Evolutionary conservation across 2,888 invertebrate genomes (phyloP).

Genomic region (Meteorus colon): DNA sequence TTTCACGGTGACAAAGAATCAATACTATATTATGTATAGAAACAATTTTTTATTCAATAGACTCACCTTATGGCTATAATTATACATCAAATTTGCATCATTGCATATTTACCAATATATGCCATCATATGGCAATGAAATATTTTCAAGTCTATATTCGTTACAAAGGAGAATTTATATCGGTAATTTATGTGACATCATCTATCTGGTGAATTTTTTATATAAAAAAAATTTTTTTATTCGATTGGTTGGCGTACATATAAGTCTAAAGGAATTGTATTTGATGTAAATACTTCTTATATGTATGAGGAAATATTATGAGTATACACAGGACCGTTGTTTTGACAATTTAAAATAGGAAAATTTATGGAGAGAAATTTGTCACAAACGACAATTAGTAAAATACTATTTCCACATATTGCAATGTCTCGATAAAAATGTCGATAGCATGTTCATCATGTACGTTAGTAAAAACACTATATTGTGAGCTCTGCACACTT

Average conservation of each 20-base stretch:
- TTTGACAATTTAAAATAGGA: neutral
- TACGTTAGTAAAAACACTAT: neutral
- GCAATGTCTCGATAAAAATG: neutral
- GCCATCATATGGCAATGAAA: conserved; percentile 57
- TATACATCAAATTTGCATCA: conserved; percentile 58
- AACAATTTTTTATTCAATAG: conserved; percentile 60
- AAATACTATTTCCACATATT: neutral
- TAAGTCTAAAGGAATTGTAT: neutral
- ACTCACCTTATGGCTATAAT: conserved; percentile 56
- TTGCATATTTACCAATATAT: conserved; percentile 57
- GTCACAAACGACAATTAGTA: neutral
- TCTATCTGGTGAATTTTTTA: neutral
- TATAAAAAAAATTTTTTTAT: conserved; percentile 7
- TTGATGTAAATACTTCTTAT: conserved; percentile 1
- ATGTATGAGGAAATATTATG: neutral
- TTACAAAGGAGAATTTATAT: neutral
- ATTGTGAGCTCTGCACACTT: neutral
- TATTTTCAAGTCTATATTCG: conserved; percentile 39
- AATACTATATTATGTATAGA: conserved; percentile 53
- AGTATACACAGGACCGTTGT: neutral
- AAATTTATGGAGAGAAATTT: neutral
- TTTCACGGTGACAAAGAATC: conserved; percentile 35
- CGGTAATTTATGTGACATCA: neutral
- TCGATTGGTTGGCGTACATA: neutral
- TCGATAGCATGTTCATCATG: neutral